These are phyloP conservation scores for Sesia apiformis DNA, from an alignment of 2,888 invertebrate species.

Conservation along the genomic window DNA sequence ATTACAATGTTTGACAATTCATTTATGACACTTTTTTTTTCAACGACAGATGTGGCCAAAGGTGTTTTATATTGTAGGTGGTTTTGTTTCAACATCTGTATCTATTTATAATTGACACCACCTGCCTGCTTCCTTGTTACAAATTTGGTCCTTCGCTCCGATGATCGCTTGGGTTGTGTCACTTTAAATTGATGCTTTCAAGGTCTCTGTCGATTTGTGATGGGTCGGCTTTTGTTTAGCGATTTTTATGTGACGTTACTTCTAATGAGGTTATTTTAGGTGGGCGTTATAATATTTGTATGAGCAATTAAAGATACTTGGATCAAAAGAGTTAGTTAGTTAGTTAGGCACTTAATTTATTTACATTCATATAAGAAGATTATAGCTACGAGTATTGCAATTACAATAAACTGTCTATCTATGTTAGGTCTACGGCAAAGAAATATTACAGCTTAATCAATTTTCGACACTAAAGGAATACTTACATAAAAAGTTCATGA, in stretches of 20 bases:
- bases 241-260: background rate
- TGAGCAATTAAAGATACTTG: no score
- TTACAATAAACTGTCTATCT: no score
- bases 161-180: background rate
- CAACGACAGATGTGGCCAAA: conserved; percentile 48
- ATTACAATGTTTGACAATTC: conserved; percentile 42
- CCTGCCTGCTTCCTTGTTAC: conserved; percentile 41
- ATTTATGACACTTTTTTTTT: conserved; percentile 48
- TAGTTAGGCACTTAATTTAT: no score
- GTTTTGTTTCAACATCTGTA: conserved; percentile 35
- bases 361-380: no score
- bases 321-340: no score
- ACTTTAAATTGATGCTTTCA: background rate
- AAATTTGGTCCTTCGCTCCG: conserved; percentile 7
- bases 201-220: background rate
- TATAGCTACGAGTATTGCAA: no score
- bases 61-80: conserved; percentile 16
- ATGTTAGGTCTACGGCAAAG: no score
- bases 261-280: background rate
- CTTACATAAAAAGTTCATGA: no score
- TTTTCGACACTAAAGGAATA: no score
- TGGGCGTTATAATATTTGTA: no score
- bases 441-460: no score
- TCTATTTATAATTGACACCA: conserved; percentile 46
- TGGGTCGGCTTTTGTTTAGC: background rate